Base-by-base conservation (phyloP, 1,140 invertebrate species). In the Drosophila tropicalis region DNA sequence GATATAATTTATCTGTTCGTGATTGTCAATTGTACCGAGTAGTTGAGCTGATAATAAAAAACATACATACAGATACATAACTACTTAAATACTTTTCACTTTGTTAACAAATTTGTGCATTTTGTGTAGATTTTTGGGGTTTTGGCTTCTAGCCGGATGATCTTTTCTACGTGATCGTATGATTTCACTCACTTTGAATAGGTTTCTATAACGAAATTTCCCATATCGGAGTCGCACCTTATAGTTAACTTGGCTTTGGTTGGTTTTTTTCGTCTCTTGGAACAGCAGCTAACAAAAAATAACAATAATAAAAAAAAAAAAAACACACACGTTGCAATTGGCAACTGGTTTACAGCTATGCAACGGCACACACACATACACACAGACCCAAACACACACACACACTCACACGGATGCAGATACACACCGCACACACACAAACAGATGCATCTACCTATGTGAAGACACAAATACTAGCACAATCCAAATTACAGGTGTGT, bases 321-420 rank as follows among this genome's bases (percentile, higher is more conserved):
- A 51, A 19, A 51, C 17, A 51, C 7, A 51, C 81, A 89, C 83
- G 83, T 87, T 87, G 83, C 83, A 87, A 87, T 87, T 87, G 79
- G 79, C 83, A 86, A 86, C 83, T 86, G 83, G 83, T 86, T 87
- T 86, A 87, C 84, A 87, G 79, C 83, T 86, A 82, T 86, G 84
- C 83, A 86, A 83, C 79, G 76, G 68, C 67, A 73, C 22, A 65
- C 40, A 51, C 62, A 63, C 67, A 55, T 57, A 57, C 44, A 82
- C 19, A 69, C 60, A 64, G 47, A 57, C 58, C 68, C 41, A 70
- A 63, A 67, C 66, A 66, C 40, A 44, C 47, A 72, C 47, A 58
- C 40, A 64, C 51, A 10, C 40, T 32, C 65, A 66, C 51, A 60
- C 36, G 6, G 29, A 2, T 29, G 25, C 40, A 44, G 47, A 72